Evolutionary conservation across 2,797 vertebrate species (phyloP).

Genomic region (Xenentodon cancila): DNA sequence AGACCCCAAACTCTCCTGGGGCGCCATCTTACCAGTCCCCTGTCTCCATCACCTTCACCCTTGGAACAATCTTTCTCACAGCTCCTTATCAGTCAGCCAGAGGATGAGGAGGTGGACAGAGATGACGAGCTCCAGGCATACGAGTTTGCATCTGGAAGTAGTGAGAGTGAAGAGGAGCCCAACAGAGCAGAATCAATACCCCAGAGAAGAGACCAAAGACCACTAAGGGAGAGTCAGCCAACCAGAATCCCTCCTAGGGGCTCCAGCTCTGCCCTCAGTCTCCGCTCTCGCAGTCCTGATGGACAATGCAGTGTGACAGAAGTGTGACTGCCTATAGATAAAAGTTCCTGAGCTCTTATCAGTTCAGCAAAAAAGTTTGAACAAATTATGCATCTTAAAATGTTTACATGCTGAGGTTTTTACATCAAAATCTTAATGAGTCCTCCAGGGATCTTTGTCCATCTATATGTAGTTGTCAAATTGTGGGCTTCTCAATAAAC

Average conservation of each 20-base stretch:
- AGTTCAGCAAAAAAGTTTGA: conserved; percentile 47
- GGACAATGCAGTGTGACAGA: conserved; percentile 96
- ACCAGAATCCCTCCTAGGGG: conserved; percentile 83
- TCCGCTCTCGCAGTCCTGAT: conserved; percentile 92
- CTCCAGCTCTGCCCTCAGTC: conserved; percentile 64
- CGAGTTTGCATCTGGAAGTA: conserved; percentile 85
- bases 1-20: conserved; percentile 86
- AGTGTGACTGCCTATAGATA: conserved; percentile 80
- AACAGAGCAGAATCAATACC: conserved; percentile 26
- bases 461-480: neutral
- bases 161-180: conserved; percentile 82
- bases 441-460: neutral
- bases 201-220: conserved; percentile 64
- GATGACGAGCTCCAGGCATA: conserved; percentile 84
- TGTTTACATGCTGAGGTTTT: conserved; percentile 3
- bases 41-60: conserved; percentile 74
- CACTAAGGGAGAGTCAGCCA: conserved; percentile 74
- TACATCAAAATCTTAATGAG: neutral
- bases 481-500: no score
- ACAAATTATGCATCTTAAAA: conserved; percentile 38
- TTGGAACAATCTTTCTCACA: conserved; percentile 90
- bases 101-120: conserved; percentile 86
- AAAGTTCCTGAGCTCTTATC: conserved; percentile 22
- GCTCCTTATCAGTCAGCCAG: conserved; percentile 85
- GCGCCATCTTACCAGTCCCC: conserved; percentile 81